Base-by-base conservation (phyloP, 2,888 invertebrate species). In the Aphodius sticticus region DNA sequence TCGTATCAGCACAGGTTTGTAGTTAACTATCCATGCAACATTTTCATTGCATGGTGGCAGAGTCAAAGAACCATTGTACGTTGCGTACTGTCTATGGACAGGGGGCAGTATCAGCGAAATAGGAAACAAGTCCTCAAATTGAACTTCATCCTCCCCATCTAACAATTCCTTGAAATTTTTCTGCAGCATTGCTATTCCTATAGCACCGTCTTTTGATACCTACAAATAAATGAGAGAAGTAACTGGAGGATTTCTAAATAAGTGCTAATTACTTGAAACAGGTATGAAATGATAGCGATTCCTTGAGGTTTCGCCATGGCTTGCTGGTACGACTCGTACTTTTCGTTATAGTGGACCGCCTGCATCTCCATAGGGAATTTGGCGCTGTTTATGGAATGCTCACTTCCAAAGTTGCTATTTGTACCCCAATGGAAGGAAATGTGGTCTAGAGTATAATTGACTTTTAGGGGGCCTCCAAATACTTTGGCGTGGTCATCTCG, bases 31-130 rank as follows among this genome's bases (percentile, higher is more conserved):
- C 71, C 71, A 71, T 26, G n/a, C n/a, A 71, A 71, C 71, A 16
- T 71, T 71, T 71, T 71, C 71, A 35, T 35, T 71, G 71, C 71
- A 71, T 16, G 71, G 71, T 35, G 71, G 71, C 35, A 71, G 35
- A 12, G 71, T 71, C 15, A 16, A 71, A 35, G 71, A 71, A 16
- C 71, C 71, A 3, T 71, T 16, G 71, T 71, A 71, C 12, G 71
- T 71, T 15, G 35, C 71, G 35, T 71, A 71, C 15, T 35, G 71
- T 71, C 15, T n/a, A 16, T 71, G 35, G 6, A 71, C 15, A 15
- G 71, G 71, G 12, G 71, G 71, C 35, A 35, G 16, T 71, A 71
- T n/a, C 71, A 71, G 15, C 4, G 71, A 71, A 0, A 71, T 71
- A 12, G 71, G 71, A 71, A 71, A 71, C 12, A 35, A 14, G 16